Evolutionary conservation across 2,888 invertebrate genomes (phyloP).

Genomic region (Agriopis aurantiaria): DNA sequence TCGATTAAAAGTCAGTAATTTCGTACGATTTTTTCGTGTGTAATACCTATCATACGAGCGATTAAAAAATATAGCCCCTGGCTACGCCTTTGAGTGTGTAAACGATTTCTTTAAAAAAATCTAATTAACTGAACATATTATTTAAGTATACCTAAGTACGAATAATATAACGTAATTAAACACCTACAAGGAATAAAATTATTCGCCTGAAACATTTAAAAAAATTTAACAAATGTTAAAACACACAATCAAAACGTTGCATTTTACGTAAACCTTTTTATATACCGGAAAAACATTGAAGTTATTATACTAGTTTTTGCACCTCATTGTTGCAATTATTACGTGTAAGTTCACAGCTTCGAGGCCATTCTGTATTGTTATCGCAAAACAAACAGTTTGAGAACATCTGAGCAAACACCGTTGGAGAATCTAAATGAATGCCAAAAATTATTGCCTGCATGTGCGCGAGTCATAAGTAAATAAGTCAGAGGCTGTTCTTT

Average conservation of each 20-base stretch:
- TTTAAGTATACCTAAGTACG: not conserved
- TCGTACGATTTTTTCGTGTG: too few species aligned
- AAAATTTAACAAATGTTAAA: not conserved
- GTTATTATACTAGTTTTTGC: constrained; percentile 15
- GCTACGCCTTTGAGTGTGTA: too few species aligned
- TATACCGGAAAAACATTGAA: constrained; percentile 22
- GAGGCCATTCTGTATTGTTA: constrained; percentile 47
- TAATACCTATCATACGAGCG: too few species aligned
- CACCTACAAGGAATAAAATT: not conserved
- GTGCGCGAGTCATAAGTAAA: constrained; percentile 14
- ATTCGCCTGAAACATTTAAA: not conserved
- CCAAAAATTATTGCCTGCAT: constrained; percentile 45
- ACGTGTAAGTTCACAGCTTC: constrained; percentile 48
- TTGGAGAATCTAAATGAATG: constrained; percentile 52
- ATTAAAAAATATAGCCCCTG: too few species aligned
- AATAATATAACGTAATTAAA: not conserved
- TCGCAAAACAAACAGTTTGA: constrained; percentile 36
- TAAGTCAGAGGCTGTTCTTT: not conserved
- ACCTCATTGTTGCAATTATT: constrained; percentile 42
- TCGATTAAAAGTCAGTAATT: too few species aligned
- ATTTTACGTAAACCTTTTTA: constrained; percentile 10
- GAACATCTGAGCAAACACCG: constrained; percentile 55
- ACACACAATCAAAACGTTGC: not conserved
- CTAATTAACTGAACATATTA: not conserved
- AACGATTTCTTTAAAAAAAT: too few species aligned